Percentiles rank a stretch among this genome's conserved stretches.
Evolutionary conservation across 2,113 vertebrate species (phyloP).

Genomic region (Colossoma macropomum): DNA sequence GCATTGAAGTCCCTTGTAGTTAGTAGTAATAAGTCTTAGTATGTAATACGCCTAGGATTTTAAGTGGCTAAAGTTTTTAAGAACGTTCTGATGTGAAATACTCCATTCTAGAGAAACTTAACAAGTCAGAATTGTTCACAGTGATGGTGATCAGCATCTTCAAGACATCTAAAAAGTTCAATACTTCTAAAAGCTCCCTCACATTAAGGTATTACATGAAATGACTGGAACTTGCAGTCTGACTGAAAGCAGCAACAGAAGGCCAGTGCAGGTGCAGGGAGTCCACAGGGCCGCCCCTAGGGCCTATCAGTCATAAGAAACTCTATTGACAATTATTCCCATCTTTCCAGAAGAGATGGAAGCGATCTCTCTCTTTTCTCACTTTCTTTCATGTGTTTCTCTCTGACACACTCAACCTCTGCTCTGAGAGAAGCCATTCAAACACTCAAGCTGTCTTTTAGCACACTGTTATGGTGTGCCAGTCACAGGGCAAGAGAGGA

Average conservation of each 20-base stretch:
- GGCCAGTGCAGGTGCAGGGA: background rate
- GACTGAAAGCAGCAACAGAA: background rate
- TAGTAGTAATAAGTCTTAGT: too few species aligned
- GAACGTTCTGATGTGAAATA: too few species aligned
- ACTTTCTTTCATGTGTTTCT: constrained; percentile 16
- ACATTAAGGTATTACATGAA: too few species aligned
- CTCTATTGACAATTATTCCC: background rate
- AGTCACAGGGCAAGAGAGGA: constrained; percentile 6
- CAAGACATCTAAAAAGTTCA: too few species aligned
- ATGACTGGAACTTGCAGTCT: background rate
- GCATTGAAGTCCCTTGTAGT: too few species aligned
- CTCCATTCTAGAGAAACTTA: too few species aligned
- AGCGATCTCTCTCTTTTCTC: background rate
- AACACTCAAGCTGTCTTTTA: background rate
- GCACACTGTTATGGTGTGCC: background rate
- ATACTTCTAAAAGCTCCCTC: too few species aligned
- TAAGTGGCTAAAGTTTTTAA: too few species aligned
- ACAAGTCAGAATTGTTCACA: too few species aligned
- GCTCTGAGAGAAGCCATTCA: background rate
- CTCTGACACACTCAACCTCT: background rate
- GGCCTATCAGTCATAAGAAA: constrained; percentile 1
- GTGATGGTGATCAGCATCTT: too few species aligned
- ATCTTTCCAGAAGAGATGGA: constrained; percentile 2
- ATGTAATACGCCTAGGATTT: too few species aligned
- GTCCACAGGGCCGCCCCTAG: background rate